Evolutionary conservation across 2,888 invertebrate species (phyloP).

Genomic region (Brenthis daphne): DNA sequence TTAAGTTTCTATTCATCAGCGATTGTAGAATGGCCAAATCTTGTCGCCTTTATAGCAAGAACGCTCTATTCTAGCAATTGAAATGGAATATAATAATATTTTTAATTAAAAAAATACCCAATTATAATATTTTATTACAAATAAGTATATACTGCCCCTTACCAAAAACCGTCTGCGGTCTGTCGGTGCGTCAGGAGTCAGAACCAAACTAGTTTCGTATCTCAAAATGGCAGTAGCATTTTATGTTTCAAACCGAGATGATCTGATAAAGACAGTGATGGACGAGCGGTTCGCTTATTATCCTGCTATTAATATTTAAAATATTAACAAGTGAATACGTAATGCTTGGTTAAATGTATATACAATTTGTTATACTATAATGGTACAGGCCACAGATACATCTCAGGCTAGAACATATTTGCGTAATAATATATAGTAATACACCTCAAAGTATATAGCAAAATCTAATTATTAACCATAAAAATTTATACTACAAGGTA

Average conservation of each 20-base stretch:
- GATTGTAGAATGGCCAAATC: too few relatives aligned
- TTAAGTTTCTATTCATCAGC: too few relatives aligned
- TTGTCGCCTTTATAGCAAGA: too few relatives aligned
- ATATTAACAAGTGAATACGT: slow-evolving; percentile 14
- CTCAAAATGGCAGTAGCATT: slow-evolving; percentile 45
- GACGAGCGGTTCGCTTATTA: slow-evolving; percentile 39
- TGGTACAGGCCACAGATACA: too few relatives aligned
- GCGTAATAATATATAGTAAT: not conserved
- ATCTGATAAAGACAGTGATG: slow-evolving; percentile 46
- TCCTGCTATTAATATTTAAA: slow-evolving; percentile 35
- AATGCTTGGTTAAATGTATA: too few relatives aligned
- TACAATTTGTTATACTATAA: too few relatives aligned
- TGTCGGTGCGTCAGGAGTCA: slow-evolving; percentile 37
- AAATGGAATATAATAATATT: too few relatives aligned
- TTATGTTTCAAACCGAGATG: slow-evolving; percentile 45
- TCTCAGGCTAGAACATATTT: not conserved
- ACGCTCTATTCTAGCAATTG: too few relatives aligned
- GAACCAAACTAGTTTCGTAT: slow-evolving; percentile 43
- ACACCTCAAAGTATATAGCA: not conserved
- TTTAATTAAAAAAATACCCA: too few relatives aligned
- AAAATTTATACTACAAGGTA: too few relatives aligned
- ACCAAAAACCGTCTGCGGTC: slow-evolving; percentile 36
- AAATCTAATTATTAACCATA: too few relatives aligned
- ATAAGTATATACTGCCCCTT: slow-evolving; percentile 39
- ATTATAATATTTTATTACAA: not conserved